Conservation (phyloP, 2,113 vertebrate genomes). For the Nesoenas mayeri region DNA sequence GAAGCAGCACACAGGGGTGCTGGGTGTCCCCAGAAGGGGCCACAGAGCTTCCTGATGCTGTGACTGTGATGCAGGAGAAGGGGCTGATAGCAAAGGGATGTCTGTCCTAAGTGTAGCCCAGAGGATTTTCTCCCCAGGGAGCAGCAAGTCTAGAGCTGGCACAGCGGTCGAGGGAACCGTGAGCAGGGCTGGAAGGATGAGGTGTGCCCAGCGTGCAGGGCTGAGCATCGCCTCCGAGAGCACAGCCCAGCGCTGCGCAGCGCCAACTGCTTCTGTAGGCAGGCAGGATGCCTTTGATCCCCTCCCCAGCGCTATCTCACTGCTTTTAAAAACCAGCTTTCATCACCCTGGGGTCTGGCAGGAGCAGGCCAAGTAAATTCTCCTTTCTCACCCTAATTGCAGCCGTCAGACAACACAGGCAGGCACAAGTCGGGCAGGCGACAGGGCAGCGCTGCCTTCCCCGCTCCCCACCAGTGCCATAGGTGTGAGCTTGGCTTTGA, state of each 20-base stretch:
- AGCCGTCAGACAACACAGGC: neutral
- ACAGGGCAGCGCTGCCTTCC: neutral
- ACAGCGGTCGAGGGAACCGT: neutral
- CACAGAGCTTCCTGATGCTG: fast-evolving
- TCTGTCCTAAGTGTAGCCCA: neutral
- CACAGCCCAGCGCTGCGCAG: neutral
- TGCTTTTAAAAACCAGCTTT: neutral
- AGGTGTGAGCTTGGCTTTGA: neutral
- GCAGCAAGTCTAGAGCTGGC: neutral
- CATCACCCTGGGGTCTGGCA: constrained; percentile 34
- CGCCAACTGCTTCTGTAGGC: neutral
- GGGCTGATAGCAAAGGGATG: neutral
- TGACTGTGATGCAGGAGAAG: neutral
- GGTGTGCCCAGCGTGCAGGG: neutral
- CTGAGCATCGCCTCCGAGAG: neutral
- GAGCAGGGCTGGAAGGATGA: neutral
- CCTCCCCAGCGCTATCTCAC: neutral
- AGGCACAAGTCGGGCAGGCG: neutral
- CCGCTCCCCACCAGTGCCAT: neutral
- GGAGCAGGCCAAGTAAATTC: neutral
- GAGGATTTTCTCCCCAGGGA: neutral
- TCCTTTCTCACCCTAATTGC: neutral
- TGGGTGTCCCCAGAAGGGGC: neutral
- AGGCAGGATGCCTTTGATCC: constrained; percentile 25
- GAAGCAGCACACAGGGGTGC: fast-evolving